Conservation (phyloP, 2,888 invertebrate genomes). For the Drosophila quinaria region DNA sequence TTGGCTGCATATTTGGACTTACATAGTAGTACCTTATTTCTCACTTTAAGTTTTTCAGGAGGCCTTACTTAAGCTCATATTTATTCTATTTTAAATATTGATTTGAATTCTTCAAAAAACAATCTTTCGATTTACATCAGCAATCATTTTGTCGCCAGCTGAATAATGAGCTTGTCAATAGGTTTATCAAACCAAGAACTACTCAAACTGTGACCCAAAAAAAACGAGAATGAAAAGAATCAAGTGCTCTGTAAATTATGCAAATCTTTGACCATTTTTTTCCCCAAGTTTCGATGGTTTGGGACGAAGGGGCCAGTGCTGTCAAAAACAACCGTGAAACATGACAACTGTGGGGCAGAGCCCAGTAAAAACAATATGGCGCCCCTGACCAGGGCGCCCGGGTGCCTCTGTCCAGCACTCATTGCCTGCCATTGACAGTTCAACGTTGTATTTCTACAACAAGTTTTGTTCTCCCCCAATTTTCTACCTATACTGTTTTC, state of each 20-base stretch:
- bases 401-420: conserved; percentile 44
- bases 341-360: conserved; percentile 65
- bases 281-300: conserved; percentile 7
- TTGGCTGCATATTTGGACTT: neutral
- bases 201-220: conserved; percentile 65
- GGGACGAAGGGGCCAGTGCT: conserved; percentile 38
- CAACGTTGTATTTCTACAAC: conserved; percentile 68
- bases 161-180: conserved; percentile 76
- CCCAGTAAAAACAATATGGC: conserved; percentile 77
- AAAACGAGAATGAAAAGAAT: conserved; percentile 39
- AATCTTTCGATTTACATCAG: conserved; percentile 10
- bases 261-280: conserved; percentile 68
- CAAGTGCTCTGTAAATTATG: conserved; percentile 77
- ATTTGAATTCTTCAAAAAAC: neutral
- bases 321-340: conserved; percentile 78
- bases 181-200: conserved; percentile 71
- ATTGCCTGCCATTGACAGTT: conserved; percentile 74
- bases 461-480: conserved; percentile 31
- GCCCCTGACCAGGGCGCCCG: conserved; percentile 51
- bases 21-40: neutral
- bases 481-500: conserved; percentile 30
- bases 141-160: conserved; percentile 22
- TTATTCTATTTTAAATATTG: neutral
- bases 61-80: no score
- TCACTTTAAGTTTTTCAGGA: neutral